Evolutionary conservation across 2,888 invertebrate genomes (phyloP).

Genomic region (Acleris cristana): DNA sequence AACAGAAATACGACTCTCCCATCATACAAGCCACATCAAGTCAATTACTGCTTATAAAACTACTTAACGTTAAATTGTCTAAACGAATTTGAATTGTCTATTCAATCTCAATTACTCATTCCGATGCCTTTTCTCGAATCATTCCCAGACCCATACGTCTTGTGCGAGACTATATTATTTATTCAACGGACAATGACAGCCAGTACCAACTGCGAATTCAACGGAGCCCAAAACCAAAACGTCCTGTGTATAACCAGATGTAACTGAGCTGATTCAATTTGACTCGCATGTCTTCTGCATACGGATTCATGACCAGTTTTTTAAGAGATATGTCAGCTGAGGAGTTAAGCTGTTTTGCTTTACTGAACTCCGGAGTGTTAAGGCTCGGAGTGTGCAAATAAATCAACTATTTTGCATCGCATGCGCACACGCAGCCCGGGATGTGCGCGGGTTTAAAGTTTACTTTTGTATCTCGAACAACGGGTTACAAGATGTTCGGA

Average conservation of each 20-base stretch:
- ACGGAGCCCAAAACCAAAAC: constrained; percentile 5
- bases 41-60: constrained; percentile 10
- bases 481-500: constrained; percentile 37
- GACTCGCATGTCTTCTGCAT: background rate
- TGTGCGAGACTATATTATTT: constrained; percentile 69
- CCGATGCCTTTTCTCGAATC: constrained; percentile 59
- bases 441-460: constrained; percentile 20
- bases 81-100: constrained; percentile 36
- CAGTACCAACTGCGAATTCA: constrained; percentile 30
- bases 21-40: no score
- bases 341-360: constrained; percentile 17
- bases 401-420: constrained; percentile 78
- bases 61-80: constrained; percentile 29
- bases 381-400: constrained; percentile 60
- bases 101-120: constrained; percentile 66
- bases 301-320: background rate
- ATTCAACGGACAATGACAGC: constrained; percentile 43
- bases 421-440: constrained; percentile 31
- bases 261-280: background rate
- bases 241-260: background rate
- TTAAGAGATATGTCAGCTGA: background rate
- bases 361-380: constrained; percentile 51
- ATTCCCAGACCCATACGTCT: constrained; percentile 64
- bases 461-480: constrained; percentile 33
- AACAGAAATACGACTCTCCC: no score